Percentiles rank a stretch among this genome's conserved stretches.
These are phyloP conservation scores for Matsumyia berberina DNA, from an alignment of 2,888 invertebrate species.

Conservation along the genomic window DNA sequence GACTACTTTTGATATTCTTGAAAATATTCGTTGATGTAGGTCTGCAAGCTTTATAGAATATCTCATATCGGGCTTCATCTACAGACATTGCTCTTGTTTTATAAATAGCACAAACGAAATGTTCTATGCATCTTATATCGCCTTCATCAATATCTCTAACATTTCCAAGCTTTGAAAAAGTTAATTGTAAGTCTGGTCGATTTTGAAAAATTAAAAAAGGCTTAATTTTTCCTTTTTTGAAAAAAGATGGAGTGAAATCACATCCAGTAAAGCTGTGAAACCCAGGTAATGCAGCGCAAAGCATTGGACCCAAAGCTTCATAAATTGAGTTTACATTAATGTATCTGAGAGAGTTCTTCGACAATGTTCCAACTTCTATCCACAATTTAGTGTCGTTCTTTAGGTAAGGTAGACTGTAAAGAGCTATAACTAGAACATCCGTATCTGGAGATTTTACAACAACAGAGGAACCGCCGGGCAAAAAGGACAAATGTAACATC, in stretches of 20 bases:
- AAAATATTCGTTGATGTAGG: too few species aligned
- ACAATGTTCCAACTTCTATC: conserved; percentile 18
- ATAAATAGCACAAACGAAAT: too few species aligned
- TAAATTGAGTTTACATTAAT: conserved; percentile 2
- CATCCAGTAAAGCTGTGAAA: conserved; percentile 16
- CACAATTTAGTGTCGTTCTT: conserved; percentile 19
- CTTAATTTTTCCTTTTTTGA: conserved; percentile 1
- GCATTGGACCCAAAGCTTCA: too few species aligned
- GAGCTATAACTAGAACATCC: conserved; percentile 29
- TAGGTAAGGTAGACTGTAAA: neutral
- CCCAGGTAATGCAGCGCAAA: conserved; percentile 3
- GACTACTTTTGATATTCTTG: too few species aligned
- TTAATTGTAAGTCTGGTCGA: neutral
- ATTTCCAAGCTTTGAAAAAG: neutral
- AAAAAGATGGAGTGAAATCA: conserved; percentile 5
- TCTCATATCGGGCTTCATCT: too few species aligned
- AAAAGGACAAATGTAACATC: conserved; percentile 25
- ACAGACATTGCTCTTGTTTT: too few species aligned
- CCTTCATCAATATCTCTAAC: neutral
- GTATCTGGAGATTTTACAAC: conserved; percentile 16
- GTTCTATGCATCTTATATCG: too few species aligned
- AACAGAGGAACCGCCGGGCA: conserved; percentile 5
- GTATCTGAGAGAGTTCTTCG: conserved; percentile 8
- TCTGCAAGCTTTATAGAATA: too few species aligned
- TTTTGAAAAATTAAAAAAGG: neutral